Conservation (phyloP, 2,888 invertebrate genomes). For the Coleophora flavipennella region DNA sequence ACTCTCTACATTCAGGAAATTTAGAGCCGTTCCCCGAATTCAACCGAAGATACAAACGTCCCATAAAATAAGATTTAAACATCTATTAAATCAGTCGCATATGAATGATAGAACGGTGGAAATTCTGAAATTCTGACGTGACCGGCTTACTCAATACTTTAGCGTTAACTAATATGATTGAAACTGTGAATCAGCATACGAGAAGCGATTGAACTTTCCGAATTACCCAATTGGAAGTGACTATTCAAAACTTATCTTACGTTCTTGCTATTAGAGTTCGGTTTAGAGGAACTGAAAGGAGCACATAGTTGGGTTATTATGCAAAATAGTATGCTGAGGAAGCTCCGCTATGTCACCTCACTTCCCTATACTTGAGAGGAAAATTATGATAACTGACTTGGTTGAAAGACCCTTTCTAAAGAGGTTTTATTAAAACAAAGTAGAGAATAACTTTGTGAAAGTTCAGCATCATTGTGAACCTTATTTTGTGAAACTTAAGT, state of each 20-base stretch:
- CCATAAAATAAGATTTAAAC: not conserved
- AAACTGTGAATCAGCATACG: slow-evolving; percentile 51
- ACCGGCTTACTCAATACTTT: slow-evolving; percentile 1
- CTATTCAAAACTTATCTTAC: not conserved
- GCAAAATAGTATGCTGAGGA: slow-evolving; percentile 58
- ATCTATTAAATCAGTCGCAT: not conserved
- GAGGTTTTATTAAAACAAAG: slow-evolving; percentile 18
- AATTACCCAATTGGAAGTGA: slow-evolving; percentile 28
- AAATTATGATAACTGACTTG: slow-evolving; percentile 51
- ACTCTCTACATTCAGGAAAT: slow-evolving; percentile 1
- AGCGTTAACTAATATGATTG: slow-evolving; percentile 37
- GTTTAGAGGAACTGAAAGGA: slow-evolving; percentile 10
- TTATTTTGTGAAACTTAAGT: too few species aligned
- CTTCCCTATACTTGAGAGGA: slow-evolving; percentile 51
- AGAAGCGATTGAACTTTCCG: slow-evolving; percentile 48
- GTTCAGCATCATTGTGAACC: slow-evolving; percentile 10
- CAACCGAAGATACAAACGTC: not conserved
- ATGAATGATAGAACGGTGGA: not conserved
- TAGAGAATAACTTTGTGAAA: slow-evolving; percentile 18
- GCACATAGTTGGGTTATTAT: slow-evolving; percentile 58
- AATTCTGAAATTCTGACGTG: slow-evolving; percentile 4
- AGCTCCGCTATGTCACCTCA: slow-evolving; percentile 54
- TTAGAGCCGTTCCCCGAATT: not conserved
- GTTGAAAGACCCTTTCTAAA: slow-evolving; percentile 4
- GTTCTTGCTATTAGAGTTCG: not conserved